Base-by-base conservation (phyloP, 2,113 vertebrate genomes). In the Microcebus ravelobensis region DNA sequence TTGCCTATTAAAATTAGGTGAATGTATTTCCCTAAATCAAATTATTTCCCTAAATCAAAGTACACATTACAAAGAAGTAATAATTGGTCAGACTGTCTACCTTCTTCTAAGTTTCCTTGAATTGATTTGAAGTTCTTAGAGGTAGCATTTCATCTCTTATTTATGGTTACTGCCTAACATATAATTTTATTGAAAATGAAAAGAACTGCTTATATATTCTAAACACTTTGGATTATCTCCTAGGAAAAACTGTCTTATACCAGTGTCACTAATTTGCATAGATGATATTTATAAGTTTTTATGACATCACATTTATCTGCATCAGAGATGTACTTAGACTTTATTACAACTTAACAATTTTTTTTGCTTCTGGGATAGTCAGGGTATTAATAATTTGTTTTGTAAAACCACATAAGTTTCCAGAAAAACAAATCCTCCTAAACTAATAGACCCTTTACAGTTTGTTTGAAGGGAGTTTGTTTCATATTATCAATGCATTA, bases 81-180 rank as follows among this genome's bases (percentile, higher is more conserved):
- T 67, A 83, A 80, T 42, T 83, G 34, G 36, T 79, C 48, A 68
- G 27, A 71, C 81, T 94, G 94, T 88, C 45, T 95, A 63, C 36
- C n/a, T 87, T 95, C 82, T 82, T 29, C 79, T 45, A 92, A 91
- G 84, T 92, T 87, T 82, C 34, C 59, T 83, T 87, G 25, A 95
- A 80, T 45, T 45, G 29, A 63, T 65, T 65, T 93, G 57, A 94
- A 87, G 36, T 85, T 63, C 20, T 80, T 76, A 5, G 27, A 81
- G 50, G 27, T 81, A 94, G 11, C 21, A 82, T 81, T 95, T 96
- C n/a, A 91, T 76, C 68, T 92, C 39, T 93, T 52, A 87, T 39
- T 95, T 96, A n/a, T 94, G 12, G 50, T 71, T 93, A 89, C 27
- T 86, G 31, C 70, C 68, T 84, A 88, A 92, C 97, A 71, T 87